Conservation (phyloP, 35 echinoderm and acorn worm species). For the Acanthaster planci region DNA sequence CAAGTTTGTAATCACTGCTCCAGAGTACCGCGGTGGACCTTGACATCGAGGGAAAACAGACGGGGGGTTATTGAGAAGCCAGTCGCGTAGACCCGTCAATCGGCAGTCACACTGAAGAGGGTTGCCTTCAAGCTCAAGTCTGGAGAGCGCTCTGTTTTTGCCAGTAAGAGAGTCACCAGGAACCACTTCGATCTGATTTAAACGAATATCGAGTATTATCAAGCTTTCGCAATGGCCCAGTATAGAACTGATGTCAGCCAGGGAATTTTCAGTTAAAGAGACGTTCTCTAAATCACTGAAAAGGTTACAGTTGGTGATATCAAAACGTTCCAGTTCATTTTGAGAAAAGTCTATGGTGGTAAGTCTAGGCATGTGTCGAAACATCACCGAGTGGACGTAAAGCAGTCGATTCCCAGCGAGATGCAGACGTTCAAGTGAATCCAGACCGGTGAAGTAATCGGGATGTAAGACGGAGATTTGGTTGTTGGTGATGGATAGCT, state of each 20-base stretch:
- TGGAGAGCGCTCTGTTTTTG: neutral
- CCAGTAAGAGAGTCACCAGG: neutral
- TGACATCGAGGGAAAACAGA: neutral
- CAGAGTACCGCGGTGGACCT: neutral
- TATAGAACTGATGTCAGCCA: neutral
- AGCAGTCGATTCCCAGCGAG: slow-evolving; percentile 9
- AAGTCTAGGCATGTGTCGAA: neutral
- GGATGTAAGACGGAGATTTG: neutral
- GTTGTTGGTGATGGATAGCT: slow-evolving; percentile 5
- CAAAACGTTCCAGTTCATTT: neutral
- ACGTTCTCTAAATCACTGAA: neutral
- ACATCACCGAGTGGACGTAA: neutral
- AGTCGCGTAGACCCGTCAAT: neutral
- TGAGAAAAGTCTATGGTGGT: neutral
- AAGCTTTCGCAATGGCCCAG: neutral
- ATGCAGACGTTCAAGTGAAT: neutral
- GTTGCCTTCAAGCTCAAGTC: neutral
- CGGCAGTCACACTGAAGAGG: slow-evolving; percentile 13
- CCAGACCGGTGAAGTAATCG: neutral
- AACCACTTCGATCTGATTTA: neutral
- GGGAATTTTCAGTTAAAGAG: neutral
- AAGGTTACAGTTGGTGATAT: neutral
- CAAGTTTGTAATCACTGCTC: neutral
- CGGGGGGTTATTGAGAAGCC: neutral
- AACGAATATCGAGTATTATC: neutral